Conservation (phyloP, 2,113 vertebrate species). For the Andinoacara biseriatus region DNA sequence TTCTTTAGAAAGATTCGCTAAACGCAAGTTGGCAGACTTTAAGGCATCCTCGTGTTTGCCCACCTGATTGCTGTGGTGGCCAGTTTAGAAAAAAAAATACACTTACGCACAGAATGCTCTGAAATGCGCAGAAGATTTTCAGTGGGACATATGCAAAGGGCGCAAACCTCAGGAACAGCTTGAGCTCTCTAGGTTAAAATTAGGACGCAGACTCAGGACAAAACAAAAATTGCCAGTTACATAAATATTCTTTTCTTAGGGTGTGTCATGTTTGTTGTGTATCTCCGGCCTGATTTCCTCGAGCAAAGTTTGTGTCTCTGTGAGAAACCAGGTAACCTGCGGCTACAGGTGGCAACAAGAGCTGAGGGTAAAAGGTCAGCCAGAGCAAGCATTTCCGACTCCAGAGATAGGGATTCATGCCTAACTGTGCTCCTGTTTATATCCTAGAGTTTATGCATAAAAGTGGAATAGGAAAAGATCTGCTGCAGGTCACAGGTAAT, state of each 20-base stretch:
- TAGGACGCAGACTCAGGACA: not conserved
- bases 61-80: not conserved
- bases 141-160: not conserved
- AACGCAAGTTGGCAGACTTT: not conserved
- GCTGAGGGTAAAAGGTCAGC: conserved; percentile 69
- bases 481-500: not conserved
- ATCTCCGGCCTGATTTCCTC: conserved; percentile 52
- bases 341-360: conserved; percentile 77
- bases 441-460: conserved; percentile 7
- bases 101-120: not conserved
- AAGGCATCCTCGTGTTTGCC: not conserved
- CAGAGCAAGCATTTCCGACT: conserved; percentile 48
- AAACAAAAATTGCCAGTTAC: not conserved
- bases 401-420: conserved; percentile 34
- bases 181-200: not conserved
- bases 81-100: not conserved
- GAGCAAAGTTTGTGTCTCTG: conserved; percentile 46
- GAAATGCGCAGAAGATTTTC: not conserved
- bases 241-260: not conserved
- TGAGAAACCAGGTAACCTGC: conserved; percentile 51
- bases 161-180: not conserved
- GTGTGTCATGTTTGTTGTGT: conserved; percentile 50
- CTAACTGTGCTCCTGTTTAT: not conserved
- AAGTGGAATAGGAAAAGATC: not conserved
- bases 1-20: not conserved